Evolutionary conservation across 2,888 invertebrate genomes (phyloP), one percentile per base, ranked within the genome.

Genomic region (Pasiphila rectangulata): DNA sequence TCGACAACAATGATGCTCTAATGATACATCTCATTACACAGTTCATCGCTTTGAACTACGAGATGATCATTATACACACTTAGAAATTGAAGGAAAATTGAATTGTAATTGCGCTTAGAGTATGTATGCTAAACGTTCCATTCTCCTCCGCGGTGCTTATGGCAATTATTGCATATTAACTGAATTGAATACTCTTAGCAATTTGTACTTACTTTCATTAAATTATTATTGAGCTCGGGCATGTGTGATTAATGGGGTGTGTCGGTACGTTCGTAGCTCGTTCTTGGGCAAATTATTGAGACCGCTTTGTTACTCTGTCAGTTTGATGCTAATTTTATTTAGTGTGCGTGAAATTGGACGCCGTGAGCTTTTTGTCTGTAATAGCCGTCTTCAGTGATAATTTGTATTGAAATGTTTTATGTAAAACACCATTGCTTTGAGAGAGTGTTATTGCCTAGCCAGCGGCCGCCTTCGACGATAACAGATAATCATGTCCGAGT

Each of bases 291-390:
- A 85, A 80, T 84, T 85, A 87, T 86, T 81, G 75, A 75, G 74
- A 80, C 64, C 81, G 79, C 83, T 86, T 84, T 83, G 82, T 85
- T 80, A 79, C 67, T 69, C 69, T 81, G 85, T 77, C 82, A 71
- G 75, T 64, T 69, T 63, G 74, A 67, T 76, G 84, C 69, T 81
- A 86, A 88, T 87, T 88, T 87, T 86, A 82, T 87, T 86, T 86
- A 87, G 77, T 78, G 75, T 46, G 82, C 83, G 69, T 87, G 84
- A 85, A 87, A 86, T 87, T 85, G 78, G 76, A 81, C 73, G 73
- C 71, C 63, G 60, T 56, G 60, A 65, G 67, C 70, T 68, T 79
- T 73, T 79, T 77, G 72, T 73, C 72, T 69, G 59, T 59, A 59
- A 59, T 56, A 56, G 52, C 49, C 46, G 53, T 58, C 53, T 61